These are phyloP conservation scores for Platichthys flesus DNA, from an alignment of 2,113 vertebrate genomes.

Conservation along the genomic window DNA sequence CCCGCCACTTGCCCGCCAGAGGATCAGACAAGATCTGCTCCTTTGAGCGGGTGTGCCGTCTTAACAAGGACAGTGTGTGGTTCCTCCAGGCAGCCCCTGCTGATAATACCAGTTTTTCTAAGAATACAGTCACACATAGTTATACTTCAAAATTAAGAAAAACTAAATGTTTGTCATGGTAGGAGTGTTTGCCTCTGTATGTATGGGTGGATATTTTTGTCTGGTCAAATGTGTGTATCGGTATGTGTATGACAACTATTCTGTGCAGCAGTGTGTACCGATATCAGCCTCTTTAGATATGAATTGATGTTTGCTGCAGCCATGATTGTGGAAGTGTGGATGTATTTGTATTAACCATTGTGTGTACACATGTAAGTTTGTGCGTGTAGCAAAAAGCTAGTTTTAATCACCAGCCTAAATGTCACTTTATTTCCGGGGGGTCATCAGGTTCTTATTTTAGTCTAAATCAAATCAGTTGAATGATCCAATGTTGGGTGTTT, in stretches of 20 bases:
- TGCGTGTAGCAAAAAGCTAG: neutral
- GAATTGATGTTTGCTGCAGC: no score
- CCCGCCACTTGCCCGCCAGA: slow-evolving; percentile 46
- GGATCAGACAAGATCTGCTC: slow-evolving; percentile 65
- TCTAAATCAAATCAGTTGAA: slow-evolving; percentile 24
- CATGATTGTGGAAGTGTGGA: neutral
- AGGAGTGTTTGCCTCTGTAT: neutral
- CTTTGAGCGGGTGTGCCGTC: slow-evolving; percentile 36
- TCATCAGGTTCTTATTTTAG: slow-evolving; percentile 56
- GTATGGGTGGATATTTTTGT: neutral
- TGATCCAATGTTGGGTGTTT: neutral
- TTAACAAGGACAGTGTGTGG: slow-evolving; percentile 12
- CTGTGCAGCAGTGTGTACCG: neutral
- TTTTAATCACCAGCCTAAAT: slow-evolving; percentile 42
- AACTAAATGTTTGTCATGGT: neutral
- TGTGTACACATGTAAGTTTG: neutral
- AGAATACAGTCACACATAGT: no score
- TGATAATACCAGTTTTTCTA: slow-evolving; percentile 2
- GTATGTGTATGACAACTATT: neutral
- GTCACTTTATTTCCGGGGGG: slow-evolving; percentile 60
- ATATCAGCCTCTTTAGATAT: no score
- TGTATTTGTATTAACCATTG: neutral
- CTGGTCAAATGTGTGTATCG: neutral
- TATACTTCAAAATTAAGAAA: neutral
- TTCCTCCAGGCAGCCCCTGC: slow-evolving; percentile 1